Conservation (phyloP, 1,140 invertebrate species). For the Drosophila nikananu region DNA sequence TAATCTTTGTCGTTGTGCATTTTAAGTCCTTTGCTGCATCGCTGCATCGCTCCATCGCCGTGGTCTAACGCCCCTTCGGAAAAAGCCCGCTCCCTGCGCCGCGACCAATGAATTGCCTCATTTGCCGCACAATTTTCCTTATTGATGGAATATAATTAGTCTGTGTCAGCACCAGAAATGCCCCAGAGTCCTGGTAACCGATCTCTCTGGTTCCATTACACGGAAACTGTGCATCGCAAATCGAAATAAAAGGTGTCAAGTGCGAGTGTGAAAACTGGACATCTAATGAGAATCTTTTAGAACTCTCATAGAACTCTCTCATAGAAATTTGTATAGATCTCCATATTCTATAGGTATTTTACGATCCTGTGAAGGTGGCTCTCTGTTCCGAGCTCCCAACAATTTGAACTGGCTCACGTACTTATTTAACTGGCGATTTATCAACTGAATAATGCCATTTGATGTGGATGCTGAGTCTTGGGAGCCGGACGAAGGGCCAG, state of each 20-base stretch:
- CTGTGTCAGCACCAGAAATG: constrained; percentile 65
- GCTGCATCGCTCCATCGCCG: neutral
- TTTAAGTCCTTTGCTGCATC: constrained; percentile 50
- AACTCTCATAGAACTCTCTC: no score
- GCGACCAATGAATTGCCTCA: constrained; percentile 72
- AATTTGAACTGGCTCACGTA: constrained; percentile 51
- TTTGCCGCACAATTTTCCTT: constrained; percentile 75
- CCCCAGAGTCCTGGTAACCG: constrained; percentile 55
- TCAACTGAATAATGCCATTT: constrained; percentile 56
- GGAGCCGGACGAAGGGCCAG: constrained; percentile 8
- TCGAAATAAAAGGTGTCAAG: constrained; percentile 45
- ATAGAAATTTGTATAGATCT: no score
- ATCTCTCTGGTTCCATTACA: constrained; percentile 36
- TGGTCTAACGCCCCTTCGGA: constrained; percentile 46
- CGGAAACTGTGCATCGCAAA: constrained; percentile 22
- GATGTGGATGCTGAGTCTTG: constrained; percentile 50
- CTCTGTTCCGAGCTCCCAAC: constrained; percentile 25
- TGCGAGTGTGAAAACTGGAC: constrained; percentile 26
- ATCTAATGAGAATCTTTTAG: neutral
- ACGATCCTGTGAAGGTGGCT: constrained; percentile 9
- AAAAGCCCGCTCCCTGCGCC: constrained; percentile 26
- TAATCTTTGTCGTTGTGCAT: constrained; percentile 77
- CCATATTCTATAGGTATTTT: neutral
- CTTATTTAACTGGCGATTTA: constrained; percentile 57
- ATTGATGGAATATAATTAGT: constrained; percentile 81